These are phyloP conservation scores for Dromius quadrimaculatus DNA, from an alignment of 2,888 invertebrate species.

Conservation along the genomic window DNA sequence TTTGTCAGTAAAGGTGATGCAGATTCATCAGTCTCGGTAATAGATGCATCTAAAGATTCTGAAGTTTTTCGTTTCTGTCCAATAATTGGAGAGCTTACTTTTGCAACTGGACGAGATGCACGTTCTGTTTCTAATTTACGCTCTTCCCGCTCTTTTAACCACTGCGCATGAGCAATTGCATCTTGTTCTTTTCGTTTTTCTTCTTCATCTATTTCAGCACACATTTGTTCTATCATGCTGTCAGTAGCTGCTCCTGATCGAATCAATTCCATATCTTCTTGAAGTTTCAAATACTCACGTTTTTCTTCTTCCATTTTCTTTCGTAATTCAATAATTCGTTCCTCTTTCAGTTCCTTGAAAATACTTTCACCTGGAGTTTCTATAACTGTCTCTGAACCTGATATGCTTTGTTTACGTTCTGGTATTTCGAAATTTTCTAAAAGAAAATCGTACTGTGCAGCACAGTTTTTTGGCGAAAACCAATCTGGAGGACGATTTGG, in stretches of 20 bases:
- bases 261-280: slow-evolving; percentile 72
- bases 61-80: slow-evolving; percentile 64
- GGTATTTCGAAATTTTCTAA: slow-evolving; percentile 87
- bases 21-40: slow-evolving; percentile 59
- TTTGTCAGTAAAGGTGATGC: slow-evolving; percentile 83
- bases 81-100: slow-evolving; percentile 53
- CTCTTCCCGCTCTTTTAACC: slow-evolving; percentile 77
- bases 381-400: slow-evolving; percentile 67
- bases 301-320: slow-evolving; percentile 78
- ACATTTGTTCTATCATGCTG: slow-evolving; percentile 80
- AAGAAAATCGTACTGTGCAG: slow-evolving; percentile 86
- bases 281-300: slow-evolving; percentile 79
- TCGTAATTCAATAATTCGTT: slow-evolving; percentile 83
- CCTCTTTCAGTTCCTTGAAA: slow-evolving; percentile 80
- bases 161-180: slow-evolving; percentile 72
- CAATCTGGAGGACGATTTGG: slow-evolving; percentile 83
- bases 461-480: slow-evolving; percentile 93
- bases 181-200: slow-evolving; percentile 79
- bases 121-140: slow-evolving; percentile 73
- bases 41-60: slow-evolving; percentile 60
- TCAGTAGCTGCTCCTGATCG: slow-evolving; percentile 74
- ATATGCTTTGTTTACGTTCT: slow-evolving; percentile 83
- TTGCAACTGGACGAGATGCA: slow-evolving; percentile 70
- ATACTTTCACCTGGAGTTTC: slow-evolving; percentile 86
- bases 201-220: slow-evolving; percentile 79